These are phyloP conservation scores for Lutjanus argentimaculatus DNA, from an alignment of 2,797 vertebrate genomes.

Conservation along the genomic window DNA sequence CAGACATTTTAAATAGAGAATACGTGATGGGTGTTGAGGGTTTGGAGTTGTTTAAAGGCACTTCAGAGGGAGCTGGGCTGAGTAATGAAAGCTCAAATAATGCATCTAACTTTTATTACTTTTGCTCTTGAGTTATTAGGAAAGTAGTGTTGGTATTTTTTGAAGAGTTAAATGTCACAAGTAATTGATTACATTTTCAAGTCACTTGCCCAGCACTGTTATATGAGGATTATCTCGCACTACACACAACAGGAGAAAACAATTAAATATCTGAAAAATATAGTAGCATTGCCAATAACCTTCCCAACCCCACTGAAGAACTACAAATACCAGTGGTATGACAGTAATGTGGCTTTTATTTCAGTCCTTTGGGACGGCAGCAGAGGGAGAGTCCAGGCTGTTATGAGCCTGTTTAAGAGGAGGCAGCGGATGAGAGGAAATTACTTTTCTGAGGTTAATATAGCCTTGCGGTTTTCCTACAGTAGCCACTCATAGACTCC, in stretches of 20 bases:
- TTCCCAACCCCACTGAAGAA: conserved; percentile 21
- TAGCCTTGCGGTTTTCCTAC: conserved; percentile 73
- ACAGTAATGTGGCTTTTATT: conserved; percentile 52
- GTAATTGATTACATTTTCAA: neutral
- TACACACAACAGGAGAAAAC: conserved; percentile 7
- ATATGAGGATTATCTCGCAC: neutral
- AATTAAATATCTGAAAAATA: neutral
- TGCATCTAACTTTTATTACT: too few relatives aligned
- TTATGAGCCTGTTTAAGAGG: conserved; percentile 62
- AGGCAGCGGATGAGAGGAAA: conserved; percentile 78
- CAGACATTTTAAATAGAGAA: neutral
- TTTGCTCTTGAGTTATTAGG: neutral
- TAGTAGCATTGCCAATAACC: neutral
- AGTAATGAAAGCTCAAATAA: neutral
- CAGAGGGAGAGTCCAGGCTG: conserved; percentile 33
- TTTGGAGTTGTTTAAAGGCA: conserved; percentile 3
- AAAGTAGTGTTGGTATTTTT: neutral
- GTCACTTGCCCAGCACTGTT: neutral
- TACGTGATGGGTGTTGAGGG: neutral
- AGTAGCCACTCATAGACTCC: conserved; percentile 64
- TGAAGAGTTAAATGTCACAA: neutral
- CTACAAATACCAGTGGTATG: conserved; percentile 40
- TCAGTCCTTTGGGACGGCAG: conserved; percentile 40
- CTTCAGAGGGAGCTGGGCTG: neutral
- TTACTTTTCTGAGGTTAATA: conserved; percentile 79